These are phyloP conservation scores for Amiota mariae DNA, from an alignment of 2,888 invertebrate species.

Conservation along the genomic window DNA sequence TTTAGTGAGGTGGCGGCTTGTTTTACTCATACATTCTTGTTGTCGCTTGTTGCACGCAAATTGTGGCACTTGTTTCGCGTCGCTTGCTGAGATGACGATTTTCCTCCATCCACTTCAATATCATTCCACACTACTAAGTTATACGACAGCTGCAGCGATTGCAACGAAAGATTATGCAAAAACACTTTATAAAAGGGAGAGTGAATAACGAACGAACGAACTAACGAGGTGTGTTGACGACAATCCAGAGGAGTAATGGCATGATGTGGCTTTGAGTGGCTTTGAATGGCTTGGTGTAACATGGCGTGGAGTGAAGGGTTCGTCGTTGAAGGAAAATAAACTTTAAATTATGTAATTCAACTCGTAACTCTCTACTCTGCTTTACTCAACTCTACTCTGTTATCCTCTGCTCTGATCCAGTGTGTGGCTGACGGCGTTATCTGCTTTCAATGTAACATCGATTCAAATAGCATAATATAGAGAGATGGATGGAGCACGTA, in stretches of 20 bases:
- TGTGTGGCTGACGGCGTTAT: neutral
- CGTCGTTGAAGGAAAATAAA: conserved; percentile 37
- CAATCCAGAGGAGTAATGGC: too few species aligned
- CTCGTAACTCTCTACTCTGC: conserved; percentile 43
- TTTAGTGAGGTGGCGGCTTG: too few species aligned
- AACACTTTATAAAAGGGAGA: neutral
- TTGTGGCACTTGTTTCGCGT: conserved; percentile 5
- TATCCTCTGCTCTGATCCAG: neutral
- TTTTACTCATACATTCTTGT: too few species aligned
- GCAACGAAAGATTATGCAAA: conserved; percentile 54
- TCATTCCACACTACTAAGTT: neutral
- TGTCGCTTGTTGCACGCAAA: conserved; percentile 21
- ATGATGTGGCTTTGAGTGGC: too few species aligned
- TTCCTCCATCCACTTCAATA: too few species aligned
- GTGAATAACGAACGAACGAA: neutral
- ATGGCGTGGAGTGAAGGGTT: too few species aligned
- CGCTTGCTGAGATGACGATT: too few species aligned
- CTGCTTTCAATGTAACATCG: neutral
- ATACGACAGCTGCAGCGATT: conserved; percentile 55
- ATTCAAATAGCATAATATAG: too few species aligned
- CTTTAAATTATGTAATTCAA: conserved; percentile 66
- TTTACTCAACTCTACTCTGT: neutral
- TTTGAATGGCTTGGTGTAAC: too few species aligned
- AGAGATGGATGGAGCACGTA: too few species aligned
- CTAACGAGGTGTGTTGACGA: neutral